Percentiles rank a stretch among this genome's conserved stretches.
Conservation (phyloP, 2,113 vertebrate genomes). For the Aspiorhynchus laticeps region DNA sequence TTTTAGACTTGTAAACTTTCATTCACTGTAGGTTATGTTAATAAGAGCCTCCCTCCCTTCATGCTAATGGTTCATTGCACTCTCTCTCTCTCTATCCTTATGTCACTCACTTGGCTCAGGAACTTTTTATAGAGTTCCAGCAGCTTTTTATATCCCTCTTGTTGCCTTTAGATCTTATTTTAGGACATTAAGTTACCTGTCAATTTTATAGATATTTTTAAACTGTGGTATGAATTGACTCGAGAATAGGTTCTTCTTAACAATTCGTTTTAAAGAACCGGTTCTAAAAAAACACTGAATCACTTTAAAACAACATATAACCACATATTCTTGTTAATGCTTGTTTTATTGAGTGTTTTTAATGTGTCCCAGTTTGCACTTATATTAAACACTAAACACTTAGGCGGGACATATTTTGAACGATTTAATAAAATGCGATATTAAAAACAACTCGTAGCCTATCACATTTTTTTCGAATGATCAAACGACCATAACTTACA, state of each 20-base stretch:
- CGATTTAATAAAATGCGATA: too few relatives aligned
- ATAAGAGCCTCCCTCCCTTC: background rate
- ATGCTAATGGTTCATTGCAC: background rate
- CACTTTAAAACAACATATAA: too few relatives aligned
- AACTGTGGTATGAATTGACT: too few relatives aligned
- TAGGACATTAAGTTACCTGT: background rate
- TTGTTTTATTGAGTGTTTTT: too few relatives aligned
- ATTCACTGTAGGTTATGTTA: background rate
- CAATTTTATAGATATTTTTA: background rate
- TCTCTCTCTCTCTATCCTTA: background rate
- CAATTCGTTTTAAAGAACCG: background rate
- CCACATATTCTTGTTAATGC: too few relatives aligned
- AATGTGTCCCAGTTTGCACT: too few relatives aligned
- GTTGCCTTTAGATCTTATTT: background rate
- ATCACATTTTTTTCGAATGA: too few relatives aligned
- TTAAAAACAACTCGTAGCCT: too few relatives aligned
- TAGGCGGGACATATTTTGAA: too few relatives aligned
- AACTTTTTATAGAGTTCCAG: background rate
- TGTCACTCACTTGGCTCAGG: background rate
- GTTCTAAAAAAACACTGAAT: background rate
- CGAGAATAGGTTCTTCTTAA: background rate
- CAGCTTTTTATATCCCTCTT: background rate
- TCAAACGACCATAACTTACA: background rate
- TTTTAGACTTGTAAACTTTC: conserved; percentile 26
- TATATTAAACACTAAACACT: too few relatives aligned